Conservation (phyloP, 2,113 vertebrate species). For the Polyodon spathula region DNA sequence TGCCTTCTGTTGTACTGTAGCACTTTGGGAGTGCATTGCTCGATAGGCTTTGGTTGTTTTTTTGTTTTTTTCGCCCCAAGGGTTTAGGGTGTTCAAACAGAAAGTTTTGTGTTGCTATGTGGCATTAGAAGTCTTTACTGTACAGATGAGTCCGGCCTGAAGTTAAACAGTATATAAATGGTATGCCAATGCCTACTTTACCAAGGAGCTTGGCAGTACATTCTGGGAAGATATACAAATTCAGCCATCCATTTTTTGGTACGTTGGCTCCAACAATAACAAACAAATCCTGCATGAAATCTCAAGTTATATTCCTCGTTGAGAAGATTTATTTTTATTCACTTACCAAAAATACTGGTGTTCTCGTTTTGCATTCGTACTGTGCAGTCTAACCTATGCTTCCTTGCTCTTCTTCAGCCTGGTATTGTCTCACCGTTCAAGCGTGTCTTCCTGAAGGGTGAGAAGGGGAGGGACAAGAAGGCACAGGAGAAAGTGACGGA, state of each 20-base stretch:
- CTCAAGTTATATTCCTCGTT: background rate
- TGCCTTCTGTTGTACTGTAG: background rate
- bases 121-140: too few relatives aligned
- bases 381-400: background rate
- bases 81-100: background rate
- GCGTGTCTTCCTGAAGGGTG: slow-evolving; percentile 89
- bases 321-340: background rate
- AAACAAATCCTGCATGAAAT: background rate
- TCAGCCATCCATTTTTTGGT: too few relatives aligned
- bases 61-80: background rate
- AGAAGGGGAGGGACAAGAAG: slow-evolving; percentile 88
- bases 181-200: too few relatives aligned
- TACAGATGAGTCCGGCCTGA: too few relatives aligned
- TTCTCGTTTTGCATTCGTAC: background rate
- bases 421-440: slow-evolving; percentile 94
- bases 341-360: background rate
- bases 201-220: background rate
- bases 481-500: slow-evolving; percentile 84
- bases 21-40: background rate
- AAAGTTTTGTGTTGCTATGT: too few relatives aligned
- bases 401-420: slow-evolving; percentile 54
- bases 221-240: too few relatives aligned
- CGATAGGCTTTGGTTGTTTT: background rate
- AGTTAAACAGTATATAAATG: too few relatives aligned
- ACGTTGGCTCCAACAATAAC: too few relatives aligned